Evolutionary conservation across 2,888 invertebrate species (phyloP).

Genomic region (Amiota mariae): DNA sequence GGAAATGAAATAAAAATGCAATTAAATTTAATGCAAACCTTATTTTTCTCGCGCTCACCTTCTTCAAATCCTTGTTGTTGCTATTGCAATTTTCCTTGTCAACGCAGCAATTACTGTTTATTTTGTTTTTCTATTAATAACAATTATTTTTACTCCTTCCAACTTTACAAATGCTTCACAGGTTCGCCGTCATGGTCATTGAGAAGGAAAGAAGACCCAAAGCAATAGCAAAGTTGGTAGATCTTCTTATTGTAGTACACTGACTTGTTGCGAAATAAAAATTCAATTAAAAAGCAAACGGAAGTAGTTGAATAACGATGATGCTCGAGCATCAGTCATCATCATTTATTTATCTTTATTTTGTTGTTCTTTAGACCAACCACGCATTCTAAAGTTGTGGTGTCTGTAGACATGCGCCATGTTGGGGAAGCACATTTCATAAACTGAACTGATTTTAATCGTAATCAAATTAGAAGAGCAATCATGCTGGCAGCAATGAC

Average conservation of each 20-base stretch:
- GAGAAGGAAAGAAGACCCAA: too few species aligned
- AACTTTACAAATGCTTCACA: too few species aligned
- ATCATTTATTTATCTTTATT: too few species aligned
- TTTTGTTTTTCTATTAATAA: constrained; percentile 25
- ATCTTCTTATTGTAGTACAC: neutral
- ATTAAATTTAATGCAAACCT: constrained; percentile 55
- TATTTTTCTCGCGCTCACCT: constrained; percentile 28
- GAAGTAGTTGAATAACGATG: constrained; percentile 22
- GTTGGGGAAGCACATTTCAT: too few species aligned
- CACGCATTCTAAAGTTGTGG: too few species aligned
- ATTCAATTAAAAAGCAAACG: constrained; percentile 33
- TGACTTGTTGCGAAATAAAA: constrained; percentile 28
- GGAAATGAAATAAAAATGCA: constrained; percentile 70
- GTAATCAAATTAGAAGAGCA: constrained; percentile 64
- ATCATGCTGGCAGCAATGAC: neutral
- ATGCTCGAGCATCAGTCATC: neutral
- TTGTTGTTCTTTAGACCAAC: too few species aligned
- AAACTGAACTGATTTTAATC: constrained; percentile 59
- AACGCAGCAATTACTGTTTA: constrained; percentile 5
- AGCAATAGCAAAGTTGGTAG: neutral
- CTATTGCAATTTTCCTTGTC: constrained; percentile 17
- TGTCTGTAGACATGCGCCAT: too few species aligned
- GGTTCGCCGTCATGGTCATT: neutral
- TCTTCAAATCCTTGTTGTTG: neutral
- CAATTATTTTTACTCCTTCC: constrained; percentile 1